These are phyloP conservation scores for Sinocyclocheilus anshuiensis DNA, from an alignment of 2,113 vertebrate genomes.

Conservation along the genomic window DNA sequence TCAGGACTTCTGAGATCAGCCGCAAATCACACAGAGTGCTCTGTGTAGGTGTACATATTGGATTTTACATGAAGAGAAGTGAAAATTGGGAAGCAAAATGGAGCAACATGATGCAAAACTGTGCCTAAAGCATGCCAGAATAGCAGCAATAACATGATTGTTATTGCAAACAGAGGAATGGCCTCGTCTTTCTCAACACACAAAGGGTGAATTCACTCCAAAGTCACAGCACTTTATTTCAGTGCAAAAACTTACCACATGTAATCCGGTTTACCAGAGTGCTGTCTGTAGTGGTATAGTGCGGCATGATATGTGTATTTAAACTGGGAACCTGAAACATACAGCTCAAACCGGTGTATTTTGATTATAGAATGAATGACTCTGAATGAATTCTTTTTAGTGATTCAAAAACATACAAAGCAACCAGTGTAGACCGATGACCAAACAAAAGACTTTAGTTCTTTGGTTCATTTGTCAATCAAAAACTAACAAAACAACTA, in stretches of 20 bases:
- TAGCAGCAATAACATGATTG: neutral
- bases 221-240: neutral
- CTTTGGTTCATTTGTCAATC: no score
- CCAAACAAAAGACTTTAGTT: no score
- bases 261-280: neutral
- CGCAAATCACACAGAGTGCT: neutral
- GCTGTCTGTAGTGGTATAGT: neutral
- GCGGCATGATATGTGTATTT: neutral
- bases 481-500: no score
- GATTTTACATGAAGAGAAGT: conserved; percentile 14
- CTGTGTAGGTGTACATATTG: conserved; percentile 14
- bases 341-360: neutral
- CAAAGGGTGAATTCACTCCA: neutral
- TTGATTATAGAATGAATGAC: neutral
- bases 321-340: neutral
- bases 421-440: neutral
- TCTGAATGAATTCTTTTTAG: neutral
- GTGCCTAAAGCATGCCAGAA: neutral
- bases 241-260: neutral
- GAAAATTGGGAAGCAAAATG: conserved; percentile 9
- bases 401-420: neutral
- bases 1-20: neutral
- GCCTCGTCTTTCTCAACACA: neutral
- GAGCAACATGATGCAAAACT: conserved; percentile 30
- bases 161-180: conserved; percentile 7